Conservation (phyloP, 1,140 invertebrate genomes). For the Brachystomella parvula region DNA sequence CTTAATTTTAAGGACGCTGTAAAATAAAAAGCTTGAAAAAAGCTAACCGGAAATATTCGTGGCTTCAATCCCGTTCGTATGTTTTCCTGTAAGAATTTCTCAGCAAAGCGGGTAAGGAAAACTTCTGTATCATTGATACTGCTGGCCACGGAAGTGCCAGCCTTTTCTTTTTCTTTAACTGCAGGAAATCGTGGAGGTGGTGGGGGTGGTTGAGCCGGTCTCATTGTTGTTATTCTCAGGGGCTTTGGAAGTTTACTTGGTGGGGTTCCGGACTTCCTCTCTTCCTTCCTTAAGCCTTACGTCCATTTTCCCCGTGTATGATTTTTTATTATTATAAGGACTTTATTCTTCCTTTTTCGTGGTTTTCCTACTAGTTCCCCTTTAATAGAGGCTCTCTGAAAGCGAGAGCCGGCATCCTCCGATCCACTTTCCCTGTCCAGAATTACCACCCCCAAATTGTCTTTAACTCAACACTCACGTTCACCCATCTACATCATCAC, state of each 20-base stretch:
- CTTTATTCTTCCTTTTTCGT: no score
- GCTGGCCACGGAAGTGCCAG: no score
- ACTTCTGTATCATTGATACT: no score
- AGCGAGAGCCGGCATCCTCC: no score
- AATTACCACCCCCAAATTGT: no score
- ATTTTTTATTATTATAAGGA: no score
- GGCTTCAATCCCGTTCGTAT: conserved; percentile 34
- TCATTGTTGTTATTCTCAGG: background rate
- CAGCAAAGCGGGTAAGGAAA: conserved; percentile 21
- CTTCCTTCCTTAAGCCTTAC: no score
- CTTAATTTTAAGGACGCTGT: conserved; percentile 10
- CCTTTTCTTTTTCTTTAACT: conserved; percentile 5
- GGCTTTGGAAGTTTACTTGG: background rate
- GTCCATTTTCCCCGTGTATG: no score
- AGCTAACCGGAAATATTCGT: conserved; percentile 37
- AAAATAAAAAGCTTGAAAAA: background rate
- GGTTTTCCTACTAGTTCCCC: no score
- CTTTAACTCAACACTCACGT: conserved; percentile 2
- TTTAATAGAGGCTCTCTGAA: no score
- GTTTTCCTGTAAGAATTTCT: conserved; percentile 35
- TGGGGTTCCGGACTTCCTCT: background rate
- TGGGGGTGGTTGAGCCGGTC: background rate
- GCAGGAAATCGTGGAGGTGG: background rate
- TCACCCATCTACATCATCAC: conserved; percentile 6
- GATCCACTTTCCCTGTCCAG: no score